Percentiles rank a stretch among this genome's conserved stretches.
phyloP scores from a whole-genome alignment of 1,140 invertebrate species.

The Drosophila truncata region DNA sequence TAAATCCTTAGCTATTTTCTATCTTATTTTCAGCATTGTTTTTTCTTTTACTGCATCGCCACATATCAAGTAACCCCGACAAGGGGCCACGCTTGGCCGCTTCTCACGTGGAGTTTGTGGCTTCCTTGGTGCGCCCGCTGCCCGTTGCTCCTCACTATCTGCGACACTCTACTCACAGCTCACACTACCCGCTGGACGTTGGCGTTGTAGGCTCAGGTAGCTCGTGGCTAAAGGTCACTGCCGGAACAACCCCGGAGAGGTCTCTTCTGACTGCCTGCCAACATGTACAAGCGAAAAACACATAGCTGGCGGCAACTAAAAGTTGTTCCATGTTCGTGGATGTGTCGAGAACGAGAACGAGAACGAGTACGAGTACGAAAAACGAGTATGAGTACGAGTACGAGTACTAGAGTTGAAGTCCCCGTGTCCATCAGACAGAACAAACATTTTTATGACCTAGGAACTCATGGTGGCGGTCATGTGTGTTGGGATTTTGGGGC shows the following conservation, averaged over 20 bases:
- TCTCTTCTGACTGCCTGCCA: not conserved
- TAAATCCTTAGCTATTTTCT: not conserved
- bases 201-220: slow-evolving; percentile 41
- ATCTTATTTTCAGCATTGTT: not conserved
- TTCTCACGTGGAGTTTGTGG: slow-evolving; percentile 15
- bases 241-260: slow-evolving; percentile 20
- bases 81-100: slow-evolving; percentile 9
- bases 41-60: slow-evolving; percentile 15
- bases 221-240: slow-evolving; percentile 44
- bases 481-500: slow-evolving; percentile 12
- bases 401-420: not conserved
- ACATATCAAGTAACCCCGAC: slow-evolving; percentile 10
- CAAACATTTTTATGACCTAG: slow-evolving; percentile 25
- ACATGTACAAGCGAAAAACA: slow-evolving; percentile 17
- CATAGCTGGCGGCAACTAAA: slow-evolving; percentile 42
- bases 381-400: not conserved
- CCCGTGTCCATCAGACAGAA: slow-evolving; percentile 22
- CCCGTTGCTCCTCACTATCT: slow-evolving; percentile 1
- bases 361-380: not conserved
- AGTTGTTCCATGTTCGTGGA: slow-evolving; percentile 23
- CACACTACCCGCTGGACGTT: slow-evolving; percentile 7
- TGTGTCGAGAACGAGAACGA: slow-evolving; percentile 5
- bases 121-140: not conserved
- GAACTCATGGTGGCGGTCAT: slow-evolving; percentile 19
- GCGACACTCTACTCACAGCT: not conserved